Evolutionary conservation across 2,797 vertebrate species (phyloP).

Genomic region (Melanotaenia maccullochi): DNA sequence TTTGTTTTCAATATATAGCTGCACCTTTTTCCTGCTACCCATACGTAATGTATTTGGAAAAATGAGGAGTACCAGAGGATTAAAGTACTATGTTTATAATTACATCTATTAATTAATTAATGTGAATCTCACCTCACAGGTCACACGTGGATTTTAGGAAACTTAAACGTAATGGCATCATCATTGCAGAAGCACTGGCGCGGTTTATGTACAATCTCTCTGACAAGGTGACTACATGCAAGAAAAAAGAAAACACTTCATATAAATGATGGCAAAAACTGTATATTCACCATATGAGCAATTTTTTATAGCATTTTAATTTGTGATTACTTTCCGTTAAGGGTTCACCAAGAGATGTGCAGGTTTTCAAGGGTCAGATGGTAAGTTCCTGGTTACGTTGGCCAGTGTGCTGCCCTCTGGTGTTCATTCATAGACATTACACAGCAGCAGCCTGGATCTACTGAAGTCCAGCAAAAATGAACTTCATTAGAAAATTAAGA

Average conservation of each 20-base stretch:
- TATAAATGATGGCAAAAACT: not conserved
- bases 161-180: slow-evolving; percentile 81
- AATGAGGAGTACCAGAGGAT: not conserved
- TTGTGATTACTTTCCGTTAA: slow-evolving; percentile 37
- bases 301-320: not conserved
- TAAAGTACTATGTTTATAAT: not conserved
- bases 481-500: slow-evolving; percentile 2
- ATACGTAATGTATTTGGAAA: not conserved
- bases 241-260: not conserved
- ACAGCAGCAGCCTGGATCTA: not conserved
- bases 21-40: not conserved
- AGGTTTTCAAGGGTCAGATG: slow-evolving; percentile 83
- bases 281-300: not conserved
- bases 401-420: slow-evolving; percentile 54
- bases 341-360: slow-evolving; percentile 82
- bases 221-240: slow-evolving; percentile 75
- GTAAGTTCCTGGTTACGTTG: slow-evolving; percentile 64
- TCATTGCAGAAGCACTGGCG: slow-evolving; percentile 83
- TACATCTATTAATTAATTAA: not conserved
- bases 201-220: slow-evolving; percentile 85
- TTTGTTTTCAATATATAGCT: not conserved
- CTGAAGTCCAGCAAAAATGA: not conserved
- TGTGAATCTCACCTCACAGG: slow-evolving; percentile 57
- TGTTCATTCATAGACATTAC: slow-evolving; percentile 42
- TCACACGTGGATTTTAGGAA: slow-evolving; percentile 82